Percentiles rank a stretch among this genome's conserved stretches.
phyloP scores from a whole-genome alignment of 2,888 invertebrate genomes.

The Lasius platythorax region DNA sequence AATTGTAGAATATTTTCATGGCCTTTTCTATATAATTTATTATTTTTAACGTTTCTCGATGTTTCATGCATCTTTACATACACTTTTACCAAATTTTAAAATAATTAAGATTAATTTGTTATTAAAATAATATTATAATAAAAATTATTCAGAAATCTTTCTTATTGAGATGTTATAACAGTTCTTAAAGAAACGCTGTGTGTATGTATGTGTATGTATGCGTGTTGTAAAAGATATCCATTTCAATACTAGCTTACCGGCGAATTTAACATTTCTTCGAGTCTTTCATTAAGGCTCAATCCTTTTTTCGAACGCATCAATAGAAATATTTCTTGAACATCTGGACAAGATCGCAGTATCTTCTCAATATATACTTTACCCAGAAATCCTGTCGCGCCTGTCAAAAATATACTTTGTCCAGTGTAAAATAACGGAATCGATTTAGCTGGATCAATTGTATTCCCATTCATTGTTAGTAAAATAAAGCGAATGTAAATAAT shows the following conservation, averaged over 20 bases:
- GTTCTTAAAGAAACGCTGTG: background rate
- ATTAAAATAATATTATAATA: too few relatives aligned
- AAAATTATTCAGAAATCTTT: background rate
- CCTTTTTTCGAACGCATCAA: conserved; percentile 92
- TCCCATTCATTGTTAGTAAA: background rate
- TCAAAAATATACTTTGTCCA: conserved; percentile 92
- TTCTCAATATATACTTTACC: conserved; percentile 97
- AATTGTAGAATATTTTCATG: too few relatives aligned
- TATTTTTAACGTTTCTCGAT: too few relatives aligned
- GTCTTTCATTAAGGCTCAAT: conserved; percentile 85
- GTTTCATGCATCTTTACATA: too few relatives aligned
- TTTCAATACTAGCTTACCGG: conserved; percentile 82
- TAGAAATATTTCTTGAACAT: conserved; percentile 48
- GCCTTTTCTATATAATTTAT: too few relatives aligned
- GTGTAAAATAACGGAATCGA: conserved; percentile 87
- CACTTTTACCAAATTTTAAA: too few relatives aligned
- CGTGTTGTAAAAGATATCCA: background rate
- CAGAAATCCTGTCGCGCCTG: conserved; percentile 95
- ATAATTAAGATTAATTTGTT: too few relatives aligned
- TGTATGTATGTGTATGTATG: too few relatives aligned
- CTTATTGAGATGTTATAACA: background rate
- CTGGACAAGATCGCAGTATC: conserved; percentile 44
- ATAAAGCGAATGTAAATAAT: background rate
- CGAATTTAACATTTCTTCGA: conserved; percentile 85
- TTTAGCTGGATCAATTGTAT: background rate